Evolutionary conservation across 1,140 invertebrate genomes (phyloP), one percentile per base, ranked within the genome.

Genomic region (Lasioglossum albipes): DNA sequence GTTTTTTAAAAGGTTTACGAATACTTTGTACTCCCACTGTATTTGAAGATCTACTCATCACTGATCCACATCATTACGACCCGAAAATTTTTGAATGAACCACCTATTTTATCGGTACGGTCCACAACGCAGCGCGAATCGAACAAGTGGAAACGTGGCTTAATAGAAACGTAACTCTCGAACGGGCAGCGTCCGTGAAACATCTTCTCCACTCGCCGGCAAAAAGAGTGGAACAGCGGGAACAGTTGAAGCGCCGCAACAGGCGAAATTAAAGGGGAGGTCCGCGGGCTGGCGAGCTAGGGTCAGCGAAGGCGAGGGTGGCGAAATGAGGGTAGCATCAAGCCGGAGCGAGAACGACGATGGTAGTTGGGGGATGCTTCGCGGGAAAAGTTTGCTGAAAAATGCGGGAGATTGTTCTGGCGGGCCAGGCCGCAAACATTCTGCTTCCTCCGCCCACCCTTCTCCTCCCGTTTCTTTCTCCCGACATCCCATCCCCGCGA

Each of bases 401-500:
- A 88, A 88, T 86, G 79, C 78, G 76, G 84, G 85, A 81, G 72
- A 87, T 88, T 88, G 81, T 85, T 88, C 84, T 85, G 82, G 70
- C 80, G 79, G 45, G 31, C 77, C 79, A 72, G 74, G 67, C 84
- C 76, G 81, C 75, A 80, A 87, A 87, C 82, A 85, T 87, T 87
- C 84, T 75, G 57, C 31, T 22, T 41, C 27, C 69, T 70, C 59
- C 80, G 45, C 41, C 20, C 59, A 36, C 59, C 12, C 52, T 16
- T 42, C 45, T 54, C 18, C 45, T 54, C 18, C 52, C 52, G 16
- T 6, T 54, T 54, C 13, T 54, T 31, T 22, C 36, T 49, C 16
- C 10, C 10, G 45, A 12, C 9, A 10, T 10, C 45, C 13, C 45
- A 49, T 1, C 45, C 2, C 10, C 45, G 45, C 45, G 45, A 49